Base-by-base conservation (phyloP, 1,140 invertebrate species). In the Stratiolaelaps scimitus region DNA sequence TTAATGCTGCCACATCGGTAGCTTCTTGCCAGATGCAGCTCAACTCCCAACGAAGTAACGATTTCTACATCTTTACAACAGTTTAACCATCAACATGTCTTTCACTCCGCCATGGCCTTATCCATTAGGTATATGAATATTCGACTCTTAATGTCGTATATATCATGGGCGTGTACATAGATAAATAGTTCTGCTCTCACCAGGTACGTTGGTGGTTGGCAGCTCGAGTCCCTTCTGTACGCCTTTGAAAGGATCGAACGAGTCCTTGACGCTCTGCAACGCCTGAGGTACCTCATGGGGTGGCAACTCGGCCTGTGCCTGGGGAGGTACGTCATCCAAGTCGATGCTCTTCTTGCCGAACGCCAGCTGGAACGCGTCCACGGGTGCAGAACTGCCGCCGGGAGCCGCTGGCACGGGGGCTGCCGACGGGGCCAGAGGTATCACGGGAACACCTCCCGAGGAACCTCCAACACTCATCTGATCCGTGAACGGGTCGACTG, bases 331-430 rank as follows among this genome's bases (percentile, higher is more conserved):
- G 23, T 60, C 53, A 34, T 60, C 53, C 53, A 60, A 34, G 53
- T 60, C 53, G 23, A 60, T 60, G 34, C 53, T 60, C 23, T 60
- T 60, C 23, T 60, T 60, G 53, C 53, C 53, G 53, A 60, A 60
- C 26, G 53, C 53, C 53, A 60, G 53, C 53, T 60, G 53, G 23
- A 60, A 60, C 53, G 53, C 53, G 53, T 60, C 53, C 53, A 34
- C 53, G 20, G 53, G 53, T 17, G 10, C 53, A 40, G 34, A 4
- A 19, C 26, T 23, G 17, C 15, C 26, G 26, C 26, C 15, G 26
- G 53, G 15, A 20, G 53, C 15, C 53, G 53, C 15, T 4, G 53
- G 53, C 23, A 60, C 15, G 34, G 34, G 34, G 34, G 34, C 34
- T 10, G 10, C 34, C 15, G 26, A 15, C 15, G 53, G 53, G 26